These are phyloP conservation scores for Malurus alboscapulatus DNA, from an alignment of 2,113 vertebrate genomes.

Conservation along the genomic window DNA sequence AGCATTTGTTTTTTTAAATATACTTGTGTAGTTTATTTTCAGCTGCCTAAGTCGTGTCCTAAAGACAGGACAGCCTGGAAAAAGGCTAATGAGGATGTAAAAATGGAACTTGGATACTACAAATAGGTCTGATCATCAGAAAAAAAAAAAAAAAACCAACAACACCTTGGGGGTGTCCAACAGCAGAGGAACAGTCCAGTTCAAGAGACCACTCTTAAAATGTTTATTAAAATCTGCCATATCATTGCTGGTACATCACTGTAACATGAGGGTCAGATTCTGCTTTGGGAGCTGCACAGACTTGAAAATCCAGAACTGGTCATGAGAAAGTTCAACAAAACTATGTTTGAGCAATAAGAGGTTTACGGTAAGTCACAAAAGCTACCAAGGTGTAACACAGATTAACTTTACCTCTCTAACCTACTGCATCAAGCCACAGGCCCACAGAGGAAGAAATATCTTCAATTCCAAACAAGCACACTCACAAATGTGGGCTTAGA, in stretches of 20 bases:
- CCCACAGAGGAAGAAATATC: not conserved
- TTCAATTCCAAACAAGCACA: not conserved
- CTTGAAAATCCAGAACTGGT: not conserved
- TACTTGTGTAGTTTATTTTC: not conserved
- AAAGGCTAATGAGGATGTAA: not conserved
- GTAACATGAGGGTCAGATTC: not conserved
- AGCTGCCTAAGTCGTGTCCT: not conserved
- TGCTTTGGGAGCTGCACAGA: not conserved
- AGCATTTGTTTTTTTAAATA: not conserved
- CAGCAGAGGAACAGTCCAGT: not conserved
- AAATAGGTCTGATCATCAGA: not conserved
- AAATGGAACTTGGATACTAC: not conserved
- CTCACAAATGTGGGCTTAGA: not conserved
- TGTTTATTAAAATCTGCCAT: not conserved
- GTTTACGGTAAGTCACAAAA: not conserved
- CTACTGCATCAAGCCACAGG: not conserved
- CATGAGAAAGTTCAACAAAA: not conserved
- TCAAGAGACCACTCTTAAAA: not conserved
- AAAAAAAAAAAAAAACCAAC: too few species aligned
- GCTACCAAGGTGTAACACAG: not conserved
- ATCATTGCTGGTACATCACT: not conserved
- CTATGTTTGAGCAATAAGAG: not conserved
- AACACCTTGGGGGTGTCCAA: not conserved
- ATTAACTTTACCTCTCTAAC: constrained; percentile 4
- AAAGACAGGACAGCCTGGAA: not conserved